A percentile compares a stretch with the other conserved stretches of the same genome.
These are phyloP conservation scores for Macaria liturata DNA, from an alignment of 2,888 invertebrate species.

Conservation along the genomic window DNA sequence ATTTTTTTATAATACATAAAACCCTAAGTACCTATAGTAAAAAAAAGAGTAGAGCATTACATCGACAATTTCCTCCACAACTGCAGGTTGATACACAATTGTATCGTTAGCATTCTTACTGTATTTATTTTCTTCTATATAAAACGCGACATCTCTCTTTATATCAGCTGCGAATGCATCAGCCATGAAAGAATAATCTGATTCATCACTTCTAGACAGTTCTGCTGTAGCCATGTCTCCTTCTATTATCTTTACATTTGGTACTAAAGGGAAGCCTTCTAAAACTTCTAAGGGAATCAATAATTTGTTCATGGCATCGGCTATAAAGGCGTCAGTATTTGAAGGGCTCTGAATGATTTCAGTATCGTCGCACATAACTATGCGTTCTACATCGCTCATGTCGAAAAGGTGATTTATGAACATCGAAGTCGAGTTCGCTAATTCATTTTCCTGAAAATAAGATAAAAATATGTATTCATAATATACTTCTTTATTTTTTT, in stretches of 20 bases:
- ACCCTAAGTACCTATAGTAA: too few species aligned
- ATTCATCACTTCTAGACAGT: constrained; percentile 42
- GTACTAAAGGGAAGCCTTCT: constrained; percentile 31
- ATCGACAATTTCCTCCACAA: constrained; percentile 37
- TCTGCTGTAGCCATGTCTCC: constrained; percentile 28
- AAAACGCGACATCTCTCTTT: constrained; percentile 48
- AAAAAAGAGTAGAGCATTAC: constrained; percentile 13
- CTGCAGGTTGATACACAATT: constrained; percentile 32
- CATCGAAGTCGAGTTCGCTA: constrained; percentile 62
- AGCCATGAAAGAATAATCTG: constrained; percentile 56
- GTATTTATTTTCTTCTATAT: constrained; percentile 42
- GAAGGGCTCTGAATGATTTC: constrained; percentile 36
- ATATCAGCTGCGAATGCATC: constrained; percentile 49
- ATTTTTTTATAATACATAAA: not conserved
- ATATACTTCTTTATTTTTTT: too few species aligned
- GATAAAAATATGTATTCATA: too few species aligned
- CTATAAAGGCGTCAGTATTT: constrained; percentile 43
- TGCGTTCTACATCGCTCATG: constrained; percentile 66
- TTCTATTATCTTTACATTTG: constrained; percentile 33
- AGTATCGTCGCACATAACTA: constrained; percentile 43
- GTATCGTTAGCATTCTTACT: constrained; percentile 28
- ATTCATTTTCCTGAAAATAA: constrained; percentile 41
- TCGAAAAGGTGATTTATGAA: constrained; percentile 69
- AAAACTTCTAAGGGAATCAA: constrained; percentile 17
- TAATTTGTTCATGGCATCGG: constrained; percentile 49